Base-by-base conservation (phyloP, 2,113 vertebrate species). In the Anseranas semipalmata region DNA sequence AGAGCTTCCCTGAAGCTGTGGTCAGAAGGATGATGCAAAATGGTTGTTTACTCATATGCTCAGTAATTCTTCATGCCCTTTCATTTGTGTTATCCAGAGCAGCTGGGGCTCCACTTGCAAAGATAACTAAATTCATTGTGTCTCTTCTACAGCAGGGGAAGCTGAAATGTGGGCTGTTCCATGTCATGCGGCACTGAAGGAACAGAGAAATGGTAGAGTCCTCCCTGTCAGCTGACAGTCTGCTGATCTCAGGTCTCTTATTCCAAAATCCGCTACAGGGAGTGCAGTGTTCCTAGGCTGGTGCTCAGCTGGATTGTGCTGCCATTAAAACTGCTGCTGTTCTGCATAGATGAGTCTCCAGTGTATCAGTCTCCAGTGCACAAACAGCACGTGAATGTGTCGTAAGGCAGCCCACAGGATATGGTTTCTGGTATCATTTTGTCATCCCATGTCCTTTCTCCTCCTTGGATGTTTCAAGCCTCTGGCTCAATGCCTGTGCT, bases 141-240 rank as follows among this genome's bases (percentile, higher is more conserved):
- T 86, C 90, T 39, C 30, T n/a, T 37, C 8, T 7, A 13, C 71
- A 22, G 59, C 56, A 22, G 92, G 56, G 74, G 79, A 85, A 16
- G 67, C 90, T 27, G 39, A 2, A 59, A 6, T 13, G 88, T 1
- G 83, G 95, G 72, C 63, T 77, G 71, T 81, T 93, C 96, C 94
- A 67, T 2, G 48, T 17, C 2, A 17, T 80, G 0, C 1, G 9
- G 88, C 59, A 9, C 19, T 2, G 53, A 18, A 76, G 56, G 65
- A 16, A 0, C 76, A 12, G 63, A 16, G 14, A 15, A 73, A 58
- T 92, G 96, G 93, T 59, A 81, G 72, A 53, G 48, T 15, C 96
- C 92, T 93, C 72, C 53, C 73, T 6, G 1, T 89, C 94, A 95
- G 95, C 94, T 89, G 95, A 87, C 89, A 71, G 86, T 8, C 89